Conservation (phyloP, 2,113 vertebrate species). For the Tychaedon coryphoeus region DNA sequence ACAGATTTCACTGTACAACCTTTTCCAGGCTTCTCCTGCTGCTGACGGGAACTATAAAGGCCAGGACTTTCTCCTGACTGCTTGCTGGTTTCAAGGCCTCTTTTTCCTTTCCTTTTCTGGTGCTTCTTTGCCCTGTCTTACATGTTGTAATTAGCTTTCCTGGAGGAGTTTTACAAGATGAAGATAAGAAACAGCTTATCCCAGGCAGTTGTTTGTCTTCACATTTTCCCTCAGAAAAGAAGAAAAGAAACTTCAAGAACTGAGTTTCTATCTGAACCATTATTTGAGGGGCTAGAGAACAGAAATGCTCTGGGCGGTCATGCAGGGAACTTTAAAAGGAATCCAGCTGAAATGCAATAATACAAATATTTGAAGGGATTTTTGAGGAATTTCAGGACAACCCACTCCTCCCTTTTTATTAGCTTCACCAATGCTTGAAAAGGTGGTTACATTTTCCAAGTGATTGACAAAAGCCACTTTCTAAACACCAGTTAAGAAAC, state of each 20-base stretch:
- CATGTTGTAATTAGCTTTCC: constrained; percentile 33
- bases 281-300: not conserved
- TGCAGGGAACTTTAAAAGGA: not conserved
- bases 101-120: constrained; percentile 3
- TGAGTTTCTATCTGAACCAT: not conserved
- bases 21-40: constrained; percentile 12
- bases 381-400: not conserved
- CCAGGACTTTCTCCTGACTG: not conserved
- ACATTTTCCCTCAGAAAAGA: not conserved
- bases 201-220: constrained; percentile 19
- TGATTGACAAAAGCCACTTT: not conserved
- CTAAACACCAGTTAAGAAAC: not conserved
- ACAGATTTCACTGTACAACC: not conserved
- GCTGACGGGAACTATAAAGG: not conserved
- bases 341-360: constrained; percentile 21
- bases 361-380: constrained; percentile 5
- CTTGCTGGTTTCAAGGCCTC: not conserved
- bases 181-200: constrained; percentile 30
- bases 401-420: not conserved
- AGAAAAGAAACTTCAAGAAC: not conserved
- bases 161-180: constrained; percentile 43
- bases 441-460: not conserved
- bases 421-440: not conserved
- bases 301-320: constrained; percentile 2
- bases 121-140: not conserved